A percentile compares a stretch with the other conserved stretches of the same genome.
Evolutionary conservation across 2,888 invertebrate species (phyloP).

Genomic region (Camptogramma bilineatum): DNA sequence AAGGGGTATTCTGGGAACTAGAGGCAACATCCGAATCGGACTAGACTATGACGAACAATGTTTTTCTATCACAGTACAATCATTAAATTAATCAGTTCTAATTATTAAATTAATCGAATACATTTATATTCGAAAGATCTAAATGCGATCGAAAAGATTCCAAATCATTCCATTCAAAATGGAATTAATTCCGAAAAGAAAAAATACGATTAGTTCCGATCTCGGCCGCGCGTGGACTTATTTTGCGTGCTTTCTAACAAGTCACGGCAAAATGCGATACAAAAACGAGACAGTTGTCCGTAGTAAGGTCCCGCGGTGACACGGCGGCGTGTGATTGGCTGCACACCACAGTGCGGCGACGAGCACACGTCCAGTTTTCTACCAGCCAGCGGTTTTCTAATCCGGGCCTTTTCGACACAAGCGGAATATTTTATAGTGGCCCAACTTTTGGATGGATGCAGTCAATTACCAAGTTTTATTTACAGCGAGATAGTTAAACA

Average conservation of each 20-base stretch:
- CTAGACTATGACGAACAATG: too few species aligned
- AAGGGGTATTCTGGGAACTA: conserved; percentile 44
- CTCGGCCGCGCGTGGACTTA: too few species aligned
- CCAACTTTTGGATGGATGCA: conserved; percentile 36
- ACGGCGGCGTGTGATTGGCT: conserved; percentile 56
- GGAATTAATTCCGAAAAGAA: too few species aligned
- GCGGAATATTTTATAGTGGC: conserved; percentile 47
- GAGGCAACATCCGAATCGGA: conserved; percentile 3
- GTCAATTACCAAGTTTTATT: conserved; percentile 37
- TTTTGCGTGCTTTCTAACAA: too few species aligned
- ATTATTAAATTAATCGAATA: too few species aligned
- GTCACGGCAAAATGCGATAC: conserved; percentile 5
- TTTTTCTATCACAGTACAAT: too few species aligned
- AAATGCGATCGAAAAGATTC: too few species aligned
- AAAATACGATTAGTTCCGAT: too few species aligned
- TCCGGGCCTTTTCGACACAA: conserved; percentile 60
- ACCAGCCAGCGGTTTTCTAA: conserved; percentile 71
- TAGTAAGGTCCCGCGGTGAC: conserved; percentile 44
- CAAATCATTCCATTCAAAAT: too few species aligned
- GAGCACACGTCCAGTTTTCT: conserved; percentile 64
- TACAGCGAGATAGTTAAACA: conserved; percentile 3
- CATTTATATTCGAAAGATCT: too few species aligned
- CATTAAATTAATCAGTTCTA: too few species aligned
- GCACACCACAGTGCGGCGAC: conserved; percentile 48
- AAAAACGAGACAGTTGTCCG: conserved; percentile 17